Evolutionary conservation across 1,140 invertebrate genomes (phyloP).

Genomic region (Zaprionus capensis): DNA sequence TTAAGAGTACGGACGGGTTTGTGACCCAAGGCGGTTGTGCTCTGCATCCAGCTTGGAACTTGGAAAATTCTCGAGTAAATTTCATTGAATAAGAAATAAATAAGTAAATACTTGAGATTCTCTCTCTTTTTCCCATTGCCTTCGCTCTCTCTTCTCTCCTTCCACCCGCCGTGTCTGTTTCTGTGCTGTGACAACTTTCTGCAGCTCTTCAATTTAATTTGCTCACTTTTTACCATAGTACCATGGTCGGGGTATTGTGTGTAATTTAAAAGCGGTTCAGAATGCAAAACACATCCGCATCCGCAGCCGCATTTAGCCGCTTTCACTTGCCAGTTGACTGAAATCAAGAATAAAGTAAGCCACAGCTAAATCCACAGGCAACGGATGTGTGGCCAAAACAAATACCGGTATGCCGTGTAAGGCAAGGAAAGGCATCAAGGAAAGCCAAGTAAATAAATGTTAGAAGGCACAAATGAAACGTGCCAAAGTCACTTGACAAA

Average conservation of each 20-base stretch:
- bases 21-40: conserved; percentile 31
- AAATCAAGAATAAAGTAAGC: conserved; percentile 51
- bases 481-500: conserved; percentile 60
- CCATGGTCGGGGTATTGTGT: conserved; percentile 7
- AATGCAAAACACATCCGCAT: conserved; percentile 75
- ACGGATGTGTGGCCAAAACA: conserved; percentile 45
- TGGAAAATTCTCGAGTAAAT: conserved; percentile 61
- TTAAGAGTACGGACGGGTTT: conserved; percentile 14
- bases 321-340: conserved; percentile 33
- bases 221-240: conserved; percentile 15
- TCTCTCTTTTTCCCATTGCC: background rate
- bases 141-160: background rate
- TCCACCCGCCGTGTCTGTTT: background rate
- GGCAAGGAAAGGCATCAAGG: conserved; percentile 14
- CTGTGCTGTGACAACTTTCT: conserved; percentile 53
- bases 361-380: conserved; percentile 12
- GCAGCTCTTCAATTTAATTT: conserved; percentile 63
- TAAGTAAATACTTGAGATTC: conserved; percentile 78
- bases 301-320: conserved; percentile 27
- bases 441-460: conserved; percentile 71
- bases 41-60: conserved; percentile 34
- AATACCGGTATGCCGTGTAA: conserved; percentile 67
- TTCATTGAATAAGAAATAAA: conserved; percentile 75
- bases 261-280: conserved; percentile 48
- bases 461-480: conserved; percentile 69